Conservation (phyloP, 2,113 vertebrate genomes). For the Chlorocebus sabaeus region DNA sequence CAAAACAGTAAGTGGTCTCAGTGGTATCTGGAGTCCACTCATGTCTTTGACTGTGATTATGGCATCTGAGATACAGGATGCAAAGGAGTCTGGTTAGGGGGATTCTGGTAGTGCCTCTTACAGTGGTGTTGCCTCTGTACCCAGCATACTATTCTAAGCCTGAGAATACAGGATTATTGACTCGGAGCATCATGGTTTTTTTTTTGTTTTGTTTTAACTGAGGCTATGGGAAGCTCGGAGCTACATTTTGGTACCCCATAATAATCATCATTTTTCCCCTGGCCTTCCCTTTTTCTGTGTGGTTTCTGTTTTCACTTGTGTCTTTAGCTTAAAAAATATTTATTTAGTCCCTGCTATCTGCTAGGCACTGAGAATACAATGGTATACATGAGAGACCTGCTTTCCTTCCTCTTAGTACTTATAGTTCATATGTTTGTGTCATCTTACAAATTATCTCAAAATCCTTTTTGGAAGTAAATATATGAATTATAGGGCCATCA, state of each 20-base stretch:
- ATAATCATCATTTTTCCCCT: not conserved
- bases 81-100: not conserved
- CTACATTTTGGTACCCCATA: not conserved
- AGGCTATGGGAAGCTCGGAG: not conserved
- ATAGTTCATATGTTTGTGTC: not conserved
- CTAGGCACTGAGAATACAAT: not conserved
- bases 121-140: not conserved
- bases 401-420: not conserved
- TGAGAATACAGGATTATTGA: not conserved
- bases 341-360: not conserved
- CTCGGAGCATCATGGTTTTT: not conserved
- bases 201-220: not conserved
- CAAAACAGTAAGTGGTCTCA: not conserved
- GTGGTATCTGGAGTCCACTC: not conserved
- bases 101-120: not conserved
- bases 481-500: not conserved
- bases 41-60: not conserved
- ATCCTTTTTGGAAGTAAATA: not conserved
- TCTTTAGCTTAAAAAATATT: not conserved
- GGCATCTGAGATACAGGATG: not conserved
- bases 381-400: not conserved
- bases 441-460: not conserved
- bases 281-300: not conserved
- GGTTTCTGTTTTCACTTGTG: slow-evolving; percentile 1
- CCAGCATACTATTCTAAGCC: not conserved